Evolutionary conservation across 2,888 invertebrate genomes (phyloP), one percentile per base, ranked within the genome.

Genomic region (Erannis defoliaria): DNA sequence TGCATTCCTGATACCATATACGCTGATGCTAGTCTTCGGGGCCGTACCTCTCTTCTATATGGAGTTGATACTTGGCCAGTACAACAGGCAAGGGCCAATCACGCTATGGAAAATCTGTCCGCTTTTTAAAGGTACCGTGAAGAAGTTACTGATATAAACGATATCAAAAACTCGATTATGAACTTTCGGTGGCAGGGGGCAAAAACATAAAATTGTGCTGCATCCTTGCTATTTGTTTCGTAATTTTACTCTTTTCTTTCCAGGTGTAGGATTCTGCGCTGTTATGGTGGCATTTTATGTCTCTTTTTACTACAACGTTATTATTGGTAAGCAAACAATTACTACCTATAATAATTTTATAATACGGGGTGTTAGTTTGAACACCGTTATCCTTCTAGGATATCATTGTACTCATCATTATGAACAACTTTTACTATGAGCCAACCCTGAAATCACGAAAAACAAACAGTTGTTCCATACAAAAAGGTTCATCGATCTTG

Each of bases 51-150:
- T 96, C 54, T 96, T 96, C 88, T 96, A 96, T 85, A 96, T 96
- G 96, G 96, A 96, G 84, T 90, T 96, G 57, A 95, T 96, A 53
- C 89, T 96, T 38, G 96, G 96, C 0, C 96, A 96, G 83, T 96
- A 95, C 86, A 96, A 96, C 84, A 89, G 96, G 59, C 96, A 96
- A 82, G 96, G 96, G 19, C 96, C 96, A 18, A 95, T 96, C 67
- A 96, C 95, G 29, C 85, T 97, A n/a, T 97, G 97, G 97, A 95
- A 95, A 79, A 96, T 97, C 79, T 96, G 96, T 75, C 97, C 97
- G 0, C 86, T 97, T 33, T 97, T 97, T 77, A 97, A 96, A 95
- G 97, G 97, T 96, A 46, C 18, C 23, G n/a, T 23, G 23, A 23
- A 23, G 5, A 23, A 23, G 23, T 23, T 23, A 4, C 2, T 5